Percentiles rank a stretch among this genome's conserved stretches.
Evolutionary conservation across 2,113 vertebrate species (phyloP).

Genomic region (Hylia prasina): DNA sequence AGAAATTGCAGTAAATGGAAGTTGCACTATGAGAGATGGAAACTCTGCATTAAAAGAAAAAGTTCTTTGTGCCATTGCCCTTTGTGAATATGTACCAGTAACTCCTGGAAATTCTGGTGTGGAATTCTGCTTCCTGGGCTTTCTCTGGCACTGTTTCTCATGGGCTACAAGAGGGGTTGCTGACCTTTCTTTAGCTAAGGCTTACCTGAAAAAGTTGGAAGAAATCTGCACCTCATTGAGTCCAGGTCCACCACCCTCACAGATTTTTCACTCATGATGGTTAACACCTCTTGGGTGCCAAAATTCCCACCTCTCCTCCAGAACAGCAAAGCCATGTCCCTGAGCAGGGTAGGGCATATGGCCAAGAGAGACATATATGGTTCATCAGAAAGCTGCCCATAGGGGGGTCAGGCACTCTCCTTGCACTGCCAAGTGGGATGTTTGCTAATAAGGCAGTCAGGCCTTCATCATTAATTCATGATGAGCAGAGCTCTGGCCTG

Average conservation of each 20-base stretch:
- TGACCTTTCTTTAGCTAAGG: not conserved
- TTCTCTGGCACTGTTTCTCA: not conserved
- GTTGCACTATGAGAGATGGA: not conserved
- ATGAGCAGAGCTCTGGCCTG: not conserved
- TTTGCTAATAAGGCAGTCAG: not conserved
- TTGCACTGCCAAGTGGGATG: not conserved
- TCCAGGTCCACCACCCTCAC: not conserved
- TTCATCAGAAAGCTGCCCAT: not conserved
- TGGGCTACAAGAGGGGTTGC: not conserved
- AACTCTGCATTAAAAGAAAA: not conserved
- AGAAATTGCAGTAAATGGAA: not conserved
- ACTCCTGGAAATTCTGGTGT: not conserved
- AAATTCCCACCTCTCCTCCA: not conserved
- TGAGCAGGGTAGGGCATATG: not conserved
- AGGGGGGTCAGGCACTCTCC: not conserved
- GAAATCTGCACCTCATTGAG: not conserved
- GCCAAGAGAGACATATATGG: not conserved
- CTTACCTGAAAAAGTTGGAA: not conserved
- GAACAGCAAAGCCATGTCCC: not conserved
- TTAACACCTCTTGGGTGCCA: not conserved
- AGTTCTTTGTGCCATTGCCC: not conserved
- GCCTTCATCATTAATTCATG: conserved; percentile 5
- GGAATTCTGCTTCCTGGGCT: not conserved
- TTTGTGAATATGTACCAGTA: not conserved
- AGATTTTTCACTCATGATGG: not conserved